Conservation (phyloP, 2,888 invertebrate species). For the Cloeon dipterum region DNA sequence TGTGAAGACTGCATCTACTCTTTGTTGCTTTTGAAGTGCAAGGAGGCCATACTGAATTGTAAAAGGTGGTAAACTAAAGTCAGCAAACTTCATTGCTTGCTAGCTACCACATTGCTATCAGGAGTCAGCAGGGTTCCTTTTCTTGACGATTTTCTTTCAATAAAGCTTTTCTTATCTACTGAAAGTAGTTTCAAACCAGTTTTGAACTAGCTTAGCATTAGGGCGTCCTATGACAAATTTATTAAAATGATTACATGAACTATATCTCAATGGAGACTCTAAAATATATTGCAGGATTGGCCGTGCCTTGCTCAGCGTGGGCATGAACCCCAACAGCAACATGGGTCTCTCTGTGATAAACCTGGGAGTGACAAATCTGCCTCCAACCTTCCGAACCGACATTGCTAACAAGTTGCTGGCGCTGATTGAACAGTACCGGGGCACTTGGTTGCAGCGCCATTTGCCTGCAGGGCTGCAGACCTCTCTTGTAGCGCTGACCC, state of each 20-base stretch:
- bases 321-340: slow-evolving; percentile 28
- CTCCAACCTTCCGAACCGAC: slow-evolving; percentile 35
- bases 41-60: too few relatives aligned
- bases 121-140: too few relatives aligned
- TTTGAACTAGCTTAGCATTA: too few relatives aligned
- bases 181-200: too few relatives aligned
- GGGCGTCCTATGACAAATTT: too few relatives aligned
- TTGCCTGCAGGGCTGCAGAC: slow-evolving; percentile 26
- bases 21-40: too few relatives aligned
- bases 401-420: slow-evolving; percentile 35
- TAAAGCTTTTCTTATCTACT: too few relatives aligned
- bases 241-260: background rate
- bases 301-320: slow-evolving; percentile 26
- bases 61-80: too few relatives aligned
- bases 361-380: slow-evolving; percentile 33
- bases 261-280: slow-evolving; percentile 1
- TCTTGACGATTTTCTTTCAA: too few relatives aligned
- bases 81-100: too few relatives aligned
- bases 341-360: slow-evolving; percentile 31
- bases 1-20: too few relatives aligned
- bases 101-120: too few relatives aligned
- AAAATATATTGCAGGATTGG: slow-evolving; percentile 21
- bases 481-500: slow-evolving; percentile 22
- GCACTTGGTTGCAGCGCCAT: slow-evolving; percentile 27
- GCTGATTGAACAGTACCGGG: slow-evolving; percentile 26